Percentiles rank a stretch among this genome's conserved stretches.
Evolutionary conservation across 2,888 invertebrate species (phyloP).

Genomic region (Autographa gamma): DNA sequence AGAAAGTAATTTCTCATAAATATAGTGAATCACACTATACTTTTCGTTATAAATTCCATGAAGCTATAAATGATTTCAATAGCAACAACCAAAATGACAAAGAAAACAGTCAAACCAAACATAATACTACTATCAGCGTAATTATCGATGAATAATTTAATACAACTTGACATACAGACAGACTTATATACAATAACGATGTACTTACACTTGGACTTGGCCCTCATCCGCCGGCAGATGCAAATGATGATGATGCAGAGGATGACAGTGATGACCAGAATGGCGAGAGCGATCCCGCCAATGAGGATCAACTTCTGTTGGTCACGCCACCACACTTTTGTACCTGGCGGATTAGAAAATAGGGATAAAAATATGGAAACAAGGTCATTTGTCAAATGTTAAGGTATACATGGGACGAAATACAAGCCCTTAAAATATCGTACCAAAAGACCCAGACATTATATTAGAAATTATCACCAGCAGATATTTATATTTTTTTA

Average conservation of each 20-base stretch:
- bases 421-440: no score
- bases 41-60: background rate
- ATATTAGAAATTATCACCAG: no score
- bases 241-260: conserved; percentile 96
- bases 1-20: background rate
- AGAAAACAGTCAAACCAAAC: background rate
- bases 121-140: background rate
- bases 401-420: background rate
- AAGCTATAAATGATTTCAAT: background rate
- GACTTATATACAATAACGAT: background rate
- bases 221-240: conserved; percentile 94
- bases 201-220: conserved; percentile 94
- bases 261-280: conserved; percentile 90
- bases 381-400: no score
- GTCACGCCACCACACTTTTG: conserved; percentile 94
- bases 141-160: conserved; percentile 6
- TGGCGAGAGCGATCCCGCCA: conserved; percentile 86
- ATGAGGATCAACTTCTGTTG: conserved; percentile 94
- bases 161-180: conserved; percentile 38
- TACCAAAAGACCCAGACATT: no score
- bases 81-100: background rate
- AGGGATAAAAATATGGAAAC: no score
- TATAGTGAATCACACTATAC: background rate
- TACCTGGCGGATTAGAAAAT: conserved; percentile 90
- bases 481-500: no score